Conservation (phyloP, 2,797 vertebrate species). For the Fistularia tabacaria region DNA sequence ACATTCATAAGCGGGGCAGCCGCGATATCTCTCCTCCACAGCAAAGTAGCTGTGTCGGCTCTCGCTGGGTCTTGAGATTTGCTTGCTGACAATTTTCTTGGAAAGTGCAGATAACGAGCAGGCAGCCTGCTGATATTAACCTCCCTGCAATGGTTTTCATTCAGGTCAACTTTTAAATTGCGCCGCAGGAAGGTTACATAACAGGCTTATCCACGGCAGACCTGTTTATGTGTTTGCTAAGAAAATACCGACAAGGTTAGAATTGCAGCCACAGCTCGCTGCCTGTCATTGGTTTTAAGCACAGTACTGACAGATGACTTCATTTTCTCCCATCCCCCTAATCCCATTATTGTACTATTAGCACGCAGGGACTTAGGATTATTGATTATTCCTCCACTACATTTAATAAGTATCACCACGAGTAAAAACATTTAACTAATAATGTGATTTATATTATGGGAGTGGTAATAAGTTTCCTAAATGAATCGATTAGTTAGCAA, state of each 20-base stretch:
- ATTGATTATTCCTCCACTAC: no score
- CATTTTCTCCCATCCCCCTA: no score
- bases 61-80: constrained; percentile 27
- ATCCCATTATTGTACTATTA: no score
- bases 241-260: background rate
- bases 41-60: constrained; percentile 46
- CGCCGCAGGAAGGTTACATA: constrained; percentile 13
- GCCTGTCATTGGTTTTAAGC: constrained; percentile 3
- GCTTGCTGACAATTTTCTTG: no score
- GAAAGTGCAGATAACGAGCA: constrained; percentile 32
- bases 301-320: no score
- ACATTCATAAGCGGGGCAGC: constrained; percentile 20
- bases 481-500: no score
- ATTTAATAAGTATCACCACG: no score
- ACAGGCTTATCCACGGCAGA: constrained; percentile 14
- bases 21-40: constrained; percentile 39
- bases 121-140: constrained; percentile 25
- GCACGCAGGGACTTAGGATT: no score
- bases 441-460: no score
- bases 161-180: constrained; percentile 6
- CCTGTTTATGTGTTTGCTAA: constrained; percentile 12
- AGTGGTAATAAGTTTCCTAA: no score
- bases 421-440: no score
- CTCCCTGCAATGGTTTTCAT: constrained; percentile 26
- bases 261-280: background rate